Evolutionary conservation across 2,888 invertebrate species (phyloP), one percentile per base, ranked within the genome.

Genomic region (Synergus japonicus): DNA sequence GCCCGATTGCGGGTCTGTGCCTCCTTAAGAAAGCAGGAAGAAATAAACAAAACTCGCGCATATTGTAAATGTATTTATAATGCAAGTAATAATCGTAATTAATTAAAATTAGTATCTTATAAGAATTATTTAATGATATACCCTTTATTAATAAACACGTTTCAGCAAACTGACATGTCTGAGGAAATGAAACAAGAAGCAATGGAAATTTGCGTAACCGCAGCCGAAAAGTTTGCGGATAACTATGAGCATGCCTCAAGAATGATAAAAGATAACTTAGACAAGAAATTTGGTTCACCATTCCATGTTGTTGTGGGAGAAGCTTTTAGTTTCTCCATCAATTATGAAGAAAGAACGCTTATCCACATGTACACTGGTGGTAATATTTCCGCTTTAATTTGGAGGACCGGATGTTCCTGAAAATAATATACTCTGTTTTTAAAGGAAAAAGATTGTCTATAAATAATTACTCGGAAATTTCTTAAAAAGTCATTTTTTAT

Each of bases 251-350:
- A 95, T 85, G 98, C 98, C 0, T 98, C 99, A n/a, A 95, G 95
- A 86, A 96, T 97, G 94, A 97, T 99, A 78, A 99, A 99, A 93
- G 98, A 99, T 88, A 95, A 95, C 67, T 96, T 99, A 96, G 99
- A 99, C 93, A 98, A 98, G 93, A 98, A 97, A 92, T 98, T 97
- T 92, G 98, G 98, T 4, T 96, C 97, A 0, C 88, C 91, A 0
- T 92, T 90, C 81, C 96, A 97, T 79, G 98, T 98, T 95, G 96
- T 98, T 0, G 96, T 99, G 5, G 99, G 99, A 8, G 98, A 99
- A 94, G 97, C 97, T 81, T 98, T 96, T 93, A 98, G 98, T 67
- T 98, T 98, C 92, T 97, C 98, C 92, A 95, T 98, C 82, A 97
- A 97, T 1, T 97, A 98, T 91, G 98, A 98, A 93, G 96, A 96